Base-by-base conservation (phyloP, 64 coral and sea anemone species). In the Porites lutea region DNA sequence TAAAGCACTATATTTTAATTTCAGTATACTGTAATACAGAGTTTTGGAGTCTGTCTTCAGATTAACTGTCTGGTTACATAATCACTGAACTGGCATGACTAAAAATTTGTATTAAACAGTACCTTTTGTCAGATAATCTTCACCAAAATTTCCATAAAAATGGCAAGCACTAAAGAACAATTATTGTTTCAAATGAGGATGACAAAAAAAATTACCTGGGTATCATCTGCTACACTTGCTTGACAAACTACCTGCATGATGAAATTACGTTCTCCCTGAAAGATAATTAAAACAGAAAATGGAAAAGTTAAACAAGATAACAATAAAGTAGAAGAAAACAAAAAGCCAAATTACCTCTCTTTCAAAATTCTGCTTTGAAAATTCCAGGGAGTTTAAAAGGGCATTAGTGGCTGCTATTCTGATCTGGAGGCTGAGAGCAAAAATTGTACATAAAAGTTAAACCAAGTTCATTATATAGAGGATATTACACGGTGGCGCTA, bases 281-380 rank as follows among this genome's bases (percentile, higher is more conserved):
- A 67, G 67, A 82, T 18, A 19, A 37, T 37, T 37, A 37, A 37
- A 37, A 37, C 27, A 37, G 27, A 37, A 37, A 37, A 37, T 37
- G 27, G 27, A 37, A 37, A 37, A 37, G 27, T 37, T 37, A 11
- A 87, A 69, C 14, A 48, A 49, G 4, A 50, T 70, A 16, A 11
- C 64, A 52, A 54, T 71, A 60, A 22, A 90, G 3, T 10, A 81
- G 4, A 72, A 11, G 74, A 87, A 58, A 4, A 22, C 5, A 59
- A 16, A 58, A 50, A 9, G 54, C 7, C 12, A 57, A 57, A 57
- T 57, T 88, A 94, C 97, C 78, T 88, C 86, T 88, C 90, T 93
- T 78, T 99, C 97, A 94, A 99, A 99, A 79, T 99, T 99, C 15
- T 95, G 90, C 64, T 99, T 99, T 59, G 97, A 96, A 90, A 99